These are phyloP conservation scores for Apis florea DNA, from an alignment of 1,140 invertebrate species.

Conservation along the genomic window DNA sequence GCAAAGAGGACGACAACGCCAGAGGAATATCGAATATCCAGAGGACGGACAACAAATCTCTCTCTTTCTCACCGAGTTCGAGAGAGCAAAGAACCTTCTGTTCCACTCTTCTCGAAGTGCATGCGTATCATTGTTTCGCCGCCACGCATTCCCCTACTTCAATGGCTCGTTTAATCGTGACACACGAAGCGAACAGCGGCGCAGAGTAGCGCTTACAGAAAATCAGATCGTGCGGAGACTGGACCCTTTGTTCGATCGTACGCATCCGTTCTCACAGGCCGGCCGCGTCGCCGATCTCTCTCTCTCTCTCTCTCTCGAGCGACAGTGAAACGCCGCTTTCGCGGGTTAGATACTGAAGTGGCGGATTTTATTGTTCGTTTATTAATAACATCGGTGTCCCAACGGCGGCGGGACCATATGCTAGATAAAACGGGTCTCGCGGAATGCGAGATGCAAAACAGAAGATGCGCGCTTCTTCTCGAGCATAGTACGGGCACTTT, in stretches of 20 bases:
- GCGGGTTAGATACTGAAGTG: not conserved
- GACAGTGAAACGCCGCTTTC: not conserved
- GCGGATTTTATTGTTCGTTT: not conserved
- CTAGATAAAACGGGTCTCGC: no score
- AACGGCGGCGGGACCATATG: no score
- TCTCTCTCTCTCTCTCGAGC: not conserved
- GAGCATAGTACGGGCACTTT: no score
- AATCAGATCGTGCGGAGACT: conserved; percentile 17
- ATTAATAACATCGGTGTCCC: no score
- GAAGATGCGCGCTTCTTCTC: no score
- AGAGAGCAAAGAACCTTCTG: not conserved
- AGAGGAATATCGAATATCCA: no score
- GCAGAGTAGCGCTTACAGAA: not conserved
- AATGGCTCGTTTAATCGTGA: conserved; percentile 29
- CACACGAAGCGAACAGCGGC: conserved; percentile 10
- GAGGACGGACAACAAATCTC: no score
- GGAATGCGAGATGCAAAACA: no score
- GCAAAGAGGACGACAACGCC: not conserved
- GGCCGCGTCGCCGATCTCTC: not conserved
- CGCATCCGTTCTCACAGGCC: conserved; percentile 46
- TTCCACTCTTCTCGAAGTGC: not conserved
- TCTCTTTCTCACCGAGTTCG: not conserved
- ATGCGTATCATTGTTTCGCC: conserved; percentile 12
- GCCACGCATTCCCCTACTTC: not conserved
- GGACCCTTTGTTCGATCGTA: conserved; percentile 37